Base-by-base conservation (phyloP, 92 coral and sea anemone genomes). In the Zoanthus sansibaricus region DNA sequence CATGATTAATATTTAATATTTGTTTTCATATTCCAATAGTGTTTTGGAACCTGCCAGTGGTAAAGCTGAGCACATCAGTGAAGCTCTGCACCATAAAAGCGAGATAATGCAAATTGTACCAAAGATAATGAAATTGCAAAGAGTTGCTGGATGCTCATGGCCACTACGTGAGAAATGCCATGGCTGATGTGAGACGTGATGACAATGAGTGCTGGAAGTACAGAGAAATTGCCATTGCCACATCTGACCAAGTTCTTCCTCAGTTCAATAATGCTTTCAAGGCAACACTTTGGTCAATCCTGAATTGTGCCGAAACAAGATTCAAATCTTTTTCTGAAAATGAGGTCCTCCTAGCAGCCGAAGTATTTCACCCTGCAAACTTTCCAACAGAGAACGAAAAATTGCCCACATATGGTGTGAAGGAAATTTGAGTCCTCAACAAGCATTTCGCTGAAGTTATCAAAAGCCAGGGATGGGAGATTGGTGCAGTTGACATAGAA, bases 21-120 rank as follows among this genome's bases (percentile, higher is more conserved):
- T 75, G 62, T 78, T 78, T 78, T 59, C 71, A 58, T 78, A 75
- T 78, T 78, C 55, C 37, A 78, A 78, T 78, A 78, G 83, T 45
- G 56, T 79, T 62, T 62, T 72, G 18, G 73, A 79, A 62, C 84
- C 72, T 42, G 73, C 84, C 73, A 15, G 84, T 61, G 84, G 84
- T 45, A 79, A 61, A 79, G 54, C 72, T 61, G 72, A 79, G 20
- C 72, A 79, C 33, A 62, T 79, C 73, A 62, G 56, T 20, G 84
- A 79, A 79, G 84, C 84, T 62, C 42, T 61, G 56, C 72, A n/a
- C 42, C 42, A 79, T 11, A 79, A 79, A n/a, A 44, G 72, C n/a
- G 84, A 62, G 33, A 21, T 9, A 62, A 79, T 61, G 84, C 25
- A 25, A 25, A 25, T 25, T 25, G 25, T 0, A 25, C 25, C 25